These are phyloP conservation scores for Daphoenositta chrysoptera DNA, from an alignment of 2,113 vertebrate genomes.

Conservation along the genomic window DNA sequence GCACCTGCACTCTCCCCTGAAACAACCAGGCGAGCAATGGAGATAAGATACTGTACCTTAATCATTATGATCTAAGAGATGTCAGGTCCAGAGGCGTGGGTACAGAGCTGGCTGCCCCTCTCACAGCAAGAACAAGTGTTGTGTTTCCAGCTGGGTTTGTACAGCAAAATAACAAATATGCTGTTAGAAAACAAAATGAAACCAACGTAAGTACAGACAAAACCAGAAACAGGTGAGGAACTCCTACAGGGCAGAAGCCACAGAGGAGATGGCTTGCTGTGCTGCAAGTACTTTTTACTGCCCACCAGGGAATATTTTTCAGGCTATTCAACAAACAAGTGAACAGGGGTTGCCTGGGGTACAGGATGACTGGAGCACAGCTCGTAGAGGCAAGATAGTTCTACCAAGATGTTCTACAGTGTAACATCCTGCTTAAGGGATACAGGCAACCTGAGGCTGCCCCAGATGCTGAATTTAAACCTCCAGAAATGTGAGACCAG, in stretches of 20 bases:
- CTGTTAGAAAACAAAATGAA: neutral
- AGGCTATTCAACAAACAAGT: neutral
- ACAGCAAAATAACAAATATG: neutral
- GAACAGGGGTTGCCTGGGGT: neutral
- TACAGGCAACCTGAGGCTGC: neutral
- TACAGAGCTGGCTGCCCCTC: neutral
- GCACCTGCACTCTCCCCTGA: neutral
- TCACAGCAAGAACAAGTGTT: neutral
- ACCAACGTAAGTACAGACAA: neutral
- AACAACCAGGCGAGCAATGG: neutral
- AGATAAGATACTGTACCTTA: constrained; percentile 14
- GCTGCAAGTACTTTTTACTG: neutral
- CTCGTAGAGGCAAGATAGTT: fast-evolving
- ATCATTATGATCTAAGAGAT: constrained; percentile 2
- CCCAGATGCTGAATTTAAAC: neutral
- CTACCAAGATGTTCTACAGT: neutral
- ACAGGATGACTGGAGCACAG: neutral
- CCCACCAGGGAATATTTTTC: neutral
- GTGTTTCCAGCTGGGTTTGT: neutral
- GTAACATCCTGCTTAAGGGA: neutral
- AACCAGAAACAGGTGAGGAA: neutral
- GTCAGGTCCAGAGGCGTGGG: neutral
- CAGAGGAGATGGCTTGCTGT: neutral
- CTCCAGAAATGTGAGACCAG: neutral
- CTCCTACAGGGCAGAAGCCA: neutral